phyloP scores from a whole-genome alignment of 1,140 invertebrate species.

The Heliconius congener region DNA sequence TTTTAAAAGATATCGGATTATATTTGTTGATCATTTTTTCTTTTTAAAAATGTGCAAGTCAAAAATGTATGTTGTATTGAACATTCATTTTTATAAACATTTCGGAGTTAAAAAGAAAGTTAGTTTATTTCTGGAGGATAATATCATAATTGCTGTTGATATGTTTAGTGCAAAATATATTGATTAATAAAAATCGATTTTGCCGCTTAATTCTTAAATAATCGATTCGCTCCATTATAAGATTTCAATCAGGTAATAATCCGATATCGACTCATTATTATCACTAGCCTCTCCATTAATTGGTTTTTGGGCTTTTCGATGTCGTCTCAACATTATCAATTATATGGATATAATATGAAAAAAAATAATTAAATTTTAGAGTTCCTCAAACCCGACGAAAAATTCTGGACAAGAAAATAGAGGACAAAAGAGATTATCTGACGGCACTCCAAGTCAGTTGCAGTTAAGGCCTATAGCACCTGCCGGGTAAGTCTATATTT shows the following conservation, averaged over 20 bases:
- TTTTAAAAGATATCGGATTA: slow-evolving; percentile 13
- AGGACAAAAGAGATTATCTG: slow-evolving; percentile 72
- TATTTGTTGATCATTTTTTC: neutral
- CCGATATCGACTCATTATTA: neutral
- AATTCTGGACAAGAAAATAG: slow-evolving; percentile 61
- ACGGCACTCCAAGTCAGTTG: slow-evolving; percentile 71
- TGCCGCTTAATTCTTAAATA: too few species aligned
- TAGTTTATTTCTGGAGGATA: too few species aligned
- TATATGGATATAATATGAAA: slow-evolving; percentile 3
- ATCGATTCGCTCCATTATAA: too few species aligned
- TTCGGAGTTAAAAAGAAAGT: too few species aligned
- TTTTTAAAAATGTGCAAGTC: neutral
- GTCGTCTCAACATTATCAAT: slow-evolving; percentile 7
- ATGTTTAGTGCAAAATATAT: too few species aligned
- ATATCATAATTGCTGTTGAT: too few species aligned
- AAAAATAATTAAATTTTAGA: slow-evolving; percentile 51
- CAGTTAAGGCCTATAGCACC: slow-evolving; percentile 72
- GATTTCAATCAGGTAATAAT: neutral
- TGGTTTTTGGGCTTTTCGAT: slow-evolving; percentile 38
- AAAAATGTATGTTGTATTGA: too few species aligned
- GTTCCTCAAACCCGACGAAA: slow-evolving; percentile 60
- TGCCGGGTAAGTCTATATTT: slow-evolving; percentile 61
- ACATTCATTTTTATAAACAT: too few species aligned
- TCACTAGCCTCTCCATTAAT: slow-evolving; percentile 28
- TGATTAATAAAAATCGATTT: too few species aligned